Base-by-base conservation (phyloP, 1,140 invertebrate genomes). In the Temnothorax longispinosus region DNA sequence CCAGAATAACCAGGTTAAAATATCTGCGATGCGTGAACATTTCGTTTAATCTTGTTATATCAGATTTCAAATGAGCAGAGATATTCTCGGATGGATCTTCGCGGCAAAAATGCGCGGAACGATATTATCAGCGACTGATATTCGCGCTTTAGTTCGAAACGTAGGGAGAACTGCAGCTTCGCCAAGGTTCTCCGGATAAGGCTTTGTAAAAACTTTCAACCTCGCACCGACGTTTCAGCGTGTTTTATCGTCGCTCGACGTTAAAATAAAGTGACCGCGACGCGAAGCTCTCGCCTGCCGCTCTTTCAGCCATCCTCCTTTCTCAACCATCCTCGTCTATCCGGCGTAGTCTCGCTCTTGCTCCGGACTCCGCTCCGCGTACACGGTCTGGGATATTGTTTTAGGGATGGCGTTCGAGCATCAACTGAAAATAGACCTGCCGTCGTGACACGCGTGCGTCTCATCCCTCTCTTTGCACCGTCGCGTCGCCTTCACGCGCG, bases 341-440 rank as follows among this genome's bases (percentile, higher is more conserved):
- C 47, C 44, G 62, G 74, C 60, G 44, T 52, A 38, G 44, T 18
- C n/a, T 60, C 80, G 27, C 67, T 80, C 62, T 69, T 21, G 85
- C 54, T 62, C 18, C 85, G 11, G 35, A 58, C 52, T 50, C n/a
- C 44, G 71, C 52, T 50, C 13, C 44, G 56, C 50, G 62, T 41
- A 80, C 62, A 67, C 47, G 62, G 44, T 82, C 44, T 38, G 72
- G 62, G 80, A 90, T 92, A 92, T 90, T 91, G 88, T 91, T 91
- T 91, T 90, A 88, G 88, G 89, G 89, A 60, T 75, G 65, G 64
- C 71, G 88, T 87, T 87, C 88, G 85, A 87, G 87, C 87, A 89
- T 89, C 87, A 87, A 84, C 71, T 85, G 82, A 87, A 88, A 92
- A 91, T 91, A 89, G 87, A 89, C 87, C 85, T 77, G 72, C 32